phyloP scores from a whole-genome alignment of 2,797 vertebrate species.

The Microchirus variegatus region DNA sequence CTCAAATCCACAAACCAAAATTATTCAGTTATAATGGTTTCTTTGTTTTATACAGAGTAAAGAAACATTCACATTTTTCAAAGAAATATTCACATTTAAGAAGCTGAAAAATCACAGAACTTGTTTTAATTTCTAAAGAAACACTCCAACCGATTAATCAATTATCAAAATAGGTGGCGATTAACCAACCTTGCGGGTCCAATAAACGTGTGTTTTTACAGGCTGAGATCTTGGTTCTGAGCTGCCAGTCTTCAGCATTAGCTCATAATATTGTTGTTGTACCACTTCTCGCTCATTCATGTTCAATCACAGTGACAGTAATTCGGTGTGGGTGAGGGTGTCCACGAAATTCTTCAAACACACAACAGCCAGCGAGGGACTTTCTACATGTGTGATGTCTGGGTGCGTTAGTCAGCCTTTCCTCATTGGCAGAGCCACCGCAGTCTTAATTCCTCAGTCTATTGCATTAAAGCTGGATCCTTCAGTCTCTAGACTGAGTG shows the following conservation, averaged over 20 bases:
- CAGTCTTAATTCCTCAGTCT: slow-evolving; percentile 65
- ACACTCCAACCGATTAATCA: too few relatives aligned
- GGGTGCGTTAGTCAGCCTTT: slow-evolving; percentile 72
- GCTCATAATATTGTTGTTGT: slow-evolving; percentile 14
- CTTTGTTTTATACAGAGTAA: too few relatives aligned
- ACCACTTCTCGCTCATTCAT: slow-evolving; percentile 15
- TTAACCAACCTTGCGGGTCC: too few relatives aligned
- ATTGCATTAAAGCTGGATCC: slow-evolving; percentile 72
- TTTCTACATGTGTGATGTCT: slow-evolving; percentile 67
- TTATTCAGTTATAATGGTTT: too few relatives aligned
- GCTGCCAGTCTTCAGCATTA: not conserved
- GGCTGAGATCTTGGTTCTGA: slow-evolving; percentile 7
- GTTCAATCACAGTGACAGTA: slow-evolving; percentile 14
- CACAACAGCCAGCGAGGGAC: slow-evolving; percentile 35
- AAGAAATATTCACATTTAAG: too few relatives aligned
- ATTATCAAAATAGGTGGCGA: too few relatives aligned
- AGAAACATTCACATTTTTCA: too few relatives aligned
- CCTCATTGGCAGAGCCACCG: slow-evolving; percentile 64
- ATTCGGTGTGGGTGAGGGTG: slow-evolving; percentile 20
- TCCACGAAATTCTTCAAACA: slow-evolving; percentile 32
- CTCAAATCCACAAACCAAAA: too few relatives aligned
- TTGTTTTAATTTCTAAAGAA: too few relatives aligned
- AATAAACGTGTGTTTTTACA: not conserved
- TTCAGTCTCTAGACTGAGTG: slow-evolving; percentile 76
- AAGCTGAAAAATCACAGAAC: too few relatives aligned